phyloP scores from a whole-genome alignment of 1,140 invertebrate species.

The Meteorus sp. region DNA sequence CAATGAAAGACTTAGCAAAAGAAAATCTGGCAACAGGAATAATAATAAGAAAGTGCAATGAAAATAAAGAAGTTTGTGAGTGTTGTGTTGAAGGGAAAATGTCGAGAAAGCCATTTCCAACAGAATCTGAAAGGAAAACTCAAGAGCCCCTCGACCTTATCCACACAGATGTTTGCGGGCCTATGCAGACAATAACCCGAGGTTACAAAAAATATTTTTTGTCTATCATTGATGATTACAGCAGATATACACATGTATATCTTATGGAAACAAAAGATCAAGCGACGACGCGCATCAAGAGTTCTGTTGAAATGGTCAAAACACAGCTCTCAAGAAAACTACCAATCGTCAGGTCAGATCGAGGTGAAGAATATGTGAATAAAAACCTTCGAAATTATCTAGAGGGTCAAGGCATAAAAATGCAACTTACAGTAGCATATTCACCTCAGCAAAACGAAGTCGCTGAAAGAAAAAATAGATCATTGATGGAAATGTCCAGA shows the following conservation, averaged over 20 bases:
- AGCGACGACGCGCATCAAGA: background rate
- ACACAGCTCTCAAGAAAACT: background rate
- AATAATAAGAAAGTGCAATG: background rate
- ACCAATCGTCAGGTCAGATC: constrained; percentile 1
- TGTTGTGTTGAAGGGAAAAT: constrained; percentile 35
- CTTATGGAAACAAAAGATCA: background rate
- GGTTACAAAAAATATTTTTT: constrained; percentile 30
- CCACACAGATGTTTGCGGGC: constrained; percentile 18
- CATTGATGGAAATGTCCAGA: constrained; percentile 10
- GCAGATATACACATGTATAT: background rate
- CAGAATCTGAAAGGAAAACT: constrained; percentile 1
- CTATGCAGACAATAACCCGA: constrained; percentile 26
- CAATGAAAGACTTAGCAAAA: constrained; percentile 11
- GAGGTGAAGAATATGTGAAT: background rate
- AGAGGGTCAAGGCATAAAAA: background rate
- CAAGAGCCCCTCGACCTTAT: constrained; percentile 3
- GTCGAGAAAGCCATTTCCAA: constrained; percentile 25
- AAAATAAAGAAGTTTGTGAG: constrained; percentile 23
- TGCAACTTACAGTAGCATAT: background rate
- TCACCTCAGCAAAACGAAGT: constrained; percentile 12
- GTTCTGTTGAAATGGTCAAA: background rate
- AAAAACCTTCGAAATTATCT: background rate
- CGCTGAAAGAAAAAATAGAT: constrained; percentile 8
- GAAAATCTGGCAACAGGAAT: constrained; percentile 6
- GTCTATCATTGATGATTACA: constrained; percentile 10